Evolutionary conservation across 1,140 invertebrate genomes (phyloP).

Genomic region (Zaprionus nigranus): DNA sequence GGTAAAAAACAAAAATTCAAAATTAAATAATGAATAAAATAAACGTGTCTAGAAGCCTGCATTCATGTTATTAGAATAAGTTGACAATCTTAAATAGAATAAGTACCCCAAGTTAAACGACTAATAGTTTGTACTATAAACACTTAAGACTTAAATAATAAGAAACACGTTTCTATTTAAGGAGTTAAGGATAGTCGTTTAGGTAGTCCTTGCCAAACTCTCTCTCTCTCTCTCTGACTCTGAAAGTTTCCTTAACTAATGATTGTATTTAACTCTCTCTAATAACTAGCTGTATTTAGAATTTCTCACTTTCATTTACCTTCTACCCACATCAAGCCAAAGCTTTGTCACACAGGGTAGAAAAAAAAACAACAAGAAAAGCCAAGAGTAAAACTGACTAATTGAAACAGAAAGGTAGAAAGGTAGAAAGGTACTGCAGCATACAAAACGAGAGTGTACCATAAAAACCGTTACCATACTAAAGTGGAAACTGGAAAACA

Average conservation of each 20-base stretch:
- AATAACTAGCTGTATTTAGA: neutral
- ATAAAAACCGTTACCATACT: neutral
- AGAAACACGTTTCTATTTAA: no score
- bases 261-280: neutral
- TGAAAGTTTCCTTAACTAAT: neutral
- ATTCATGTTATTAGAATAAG: no score
- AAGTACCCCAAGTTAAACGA: no score
- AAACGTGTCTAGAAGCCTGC: no score
- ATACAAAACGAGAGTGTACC: no score
- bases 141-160: no score
- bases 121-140: no score
- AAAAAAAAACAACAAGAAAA: neutral
- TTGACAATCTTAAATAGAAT: no score
- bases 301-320: neutral
- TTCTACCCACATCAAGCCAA: neutral
- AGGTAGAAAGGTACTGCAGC: no score
- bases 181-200: no score
- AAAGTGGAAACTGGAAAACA: conserved; percentile 20
- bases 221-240: neutral
- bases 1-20: no score
- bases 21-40: no score
- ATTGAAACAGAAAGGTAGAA: conserved; percentile 21
- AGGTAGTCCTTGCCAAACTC: neutral
- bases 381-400: conserved; percentile 15
- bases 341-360: neutral